Base-by-base conservation (phyloP, 2,113 vertebrate genomes). In the Vulpes lagopus region DNA sequence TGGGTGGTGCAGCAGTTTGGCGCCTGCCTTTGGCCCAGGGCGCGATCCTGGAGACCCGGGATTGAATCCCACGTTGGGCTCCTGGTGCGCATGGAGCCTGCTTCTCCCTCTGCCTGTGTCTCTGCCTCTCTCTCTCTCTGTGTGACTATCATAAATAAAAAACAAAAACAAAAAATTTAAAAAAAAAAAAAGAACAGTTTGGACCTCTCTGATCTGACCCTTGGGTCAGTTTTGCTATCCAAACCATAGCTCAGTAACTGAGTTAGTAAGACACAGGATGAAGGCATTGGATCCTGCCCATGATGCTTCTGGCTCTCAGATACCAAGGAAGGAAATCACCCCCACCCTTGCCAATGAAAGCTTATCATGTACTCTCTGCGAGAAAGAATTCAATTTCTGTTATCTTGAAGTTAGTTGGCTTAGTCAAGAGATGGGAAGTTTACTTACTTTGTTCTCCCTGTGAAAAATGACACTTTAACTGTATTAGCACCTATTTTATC, bases 291-390 rank as follows among this genome's bases (percentile, higher is more conserved):
- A 65, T 59, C 12, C 78, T 74, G 10, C 23, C 12, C 0, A 2
- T 0, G 30, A 49, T 62, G 35, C 51, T 71, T 62, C 51, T 19
- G 19, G 38, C 55, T 69, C 64, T 17, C 1, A 95, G 17, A 73
- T 14, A 30, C 38, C 23, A 1, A 2, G 19, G 30, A 79, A 53
- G 17, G 12, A 67, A 7, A 35, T 4, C 0, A 11, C 14, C 27
- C 25, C 19, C 17, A 27, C 27, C 74, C 30, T 49, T 27, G 30
- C 81, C 38, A 30, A 0, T 16, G 23, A 87, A 82, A 89, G 35
- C 22, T 15, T 15, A 3, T 12, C 74, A 51, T 8, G 14, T 32
- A 30, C 23, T 69, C 49, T 80, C 30, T 0, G 9, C 0, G 3
- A 35, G 20, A 74, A 43, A 65, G 27, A 93, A 23, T 23, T 19